Base-by-base conservation (phyloP, 2,797 vertebrate species). In the Smutsia gigantea region DNA sequence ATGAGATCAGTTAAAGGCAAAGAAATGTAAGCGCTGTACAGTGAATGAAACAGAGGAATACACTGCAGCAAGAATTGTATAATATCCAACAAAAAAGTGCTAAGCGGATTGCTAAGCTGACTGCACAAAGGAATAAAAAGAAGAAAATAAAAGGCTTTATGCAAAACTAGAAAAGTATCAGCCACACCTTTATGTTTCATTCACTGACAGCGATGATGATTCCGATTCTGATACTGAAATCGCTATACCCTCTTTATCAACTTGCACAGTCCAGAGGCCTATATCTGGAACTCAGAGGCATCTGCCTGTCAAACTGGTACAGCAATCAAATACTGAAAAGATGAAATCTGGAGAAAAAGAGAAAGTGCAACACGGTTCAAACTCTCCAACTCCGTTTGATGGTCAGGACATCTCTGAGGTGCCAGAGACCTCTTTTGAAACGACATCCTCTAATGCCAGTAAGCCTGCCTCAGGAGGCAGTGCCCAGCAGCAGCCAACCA, bases 101-200 rank as follows among this genome's bases (percentile, higher is more conserved):
- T n/a, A 37, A 6, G 4, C 31, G 89, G 61, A 96, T 95, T 81
- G 7, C 86, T 18, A 49, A 91, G 11, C 86, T 97, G n/a, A 94
- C 29, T 29, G 66, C 34, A 75, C 90, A 98, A 95, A 94, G 57
- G 1, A 90, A 68, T 46, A 86, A 53, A n/a, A n/a, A 91, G 64
- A 93, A 84, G 91, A 97, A 96, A 97, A 96, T 72, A 72, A 79
- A 93, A 53, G 0, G 14, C 94, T 97, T 93, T 51, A 4, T 27
- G 53, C 9, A 23, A 92, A 7, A 57, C 14, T 96, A 19, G 93
- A 90, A 49, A 0, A 7, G 17, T 29, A 2, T 1, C 6, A 8
- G 61, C 27, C 42, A 53, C 19, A 18, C 11, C 5, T 27, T n/a
- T 1, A 0, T 31, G 0, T 0, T 75, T 23, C 63, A 37, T 13